Conservation (phyloP, 2,113 vertebrate genomes). For the Passer domesticus region DNA sequence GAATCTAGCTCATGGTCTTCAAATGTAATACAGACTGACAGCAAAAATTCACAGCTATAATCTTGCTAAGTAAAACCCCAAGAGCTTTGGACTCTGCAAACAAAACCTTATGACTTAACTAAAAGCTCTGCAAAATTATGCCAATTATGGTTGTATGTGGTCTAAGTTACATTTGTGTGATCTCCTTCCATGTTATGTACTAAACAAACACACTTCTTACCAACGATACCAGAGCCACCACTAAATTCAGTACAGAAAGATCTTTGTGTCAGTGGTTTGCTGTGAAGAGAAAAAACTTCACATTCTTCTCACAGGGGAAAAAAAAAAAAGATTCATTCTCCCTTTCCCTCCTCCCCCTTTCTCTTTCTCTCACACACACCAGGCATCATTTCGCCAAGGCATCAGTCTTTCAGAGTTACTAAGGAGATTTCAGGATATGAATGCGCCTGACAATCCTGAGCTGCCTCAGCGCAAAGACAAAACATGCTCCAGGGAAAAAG, state of each 20-base stretch:
- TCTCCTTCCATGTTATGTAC: background rate
- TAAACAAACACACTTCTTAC: slow-evolving; percentile 33
- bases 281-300: slow-evolving; percentile 66
- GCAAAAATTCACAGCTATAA: slow-evolving; percentile 43
- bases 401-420: slow-evolving; percentile 69
- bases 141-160: background rate
- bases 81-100: slow-evolving; percentile 65
- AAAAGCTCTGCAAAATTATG: slow-evolving; percentile 5
- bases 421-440: slow-evolving; percentile 54
- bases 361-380: slow-evolving; percentile 44
- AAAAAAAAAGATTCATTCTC: slow-evolving; percentile 4
- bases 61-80: slow-evolving; percentile 7
- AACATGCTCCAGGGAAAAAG: slow-evolving; percentile 67
- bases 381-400: slow-evolving; percentile 53
- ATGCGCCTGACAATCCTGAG: slow-evolving; percentile 69
- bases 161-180: background rate
- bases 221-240: background rate
- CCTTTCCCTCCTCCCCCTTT: slow-evolving; percentile 25
- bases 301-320: slow-evolving; percentile 23
- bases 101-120: slow-evolving; percentile 1
- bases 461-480: slow-evolving; percentile 77
- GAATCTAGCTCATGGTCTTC: background rate
- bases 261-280: slow-evolving; percentile 57
- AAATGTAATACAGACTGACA: slow-evolving; percentile 22
- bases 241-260: slow-evolving; percentile 35